Evolutionary conservation across 2,888 invertebrate genomes (phyloP).

Genomic region (Stenotaenia linearis): DNA sequence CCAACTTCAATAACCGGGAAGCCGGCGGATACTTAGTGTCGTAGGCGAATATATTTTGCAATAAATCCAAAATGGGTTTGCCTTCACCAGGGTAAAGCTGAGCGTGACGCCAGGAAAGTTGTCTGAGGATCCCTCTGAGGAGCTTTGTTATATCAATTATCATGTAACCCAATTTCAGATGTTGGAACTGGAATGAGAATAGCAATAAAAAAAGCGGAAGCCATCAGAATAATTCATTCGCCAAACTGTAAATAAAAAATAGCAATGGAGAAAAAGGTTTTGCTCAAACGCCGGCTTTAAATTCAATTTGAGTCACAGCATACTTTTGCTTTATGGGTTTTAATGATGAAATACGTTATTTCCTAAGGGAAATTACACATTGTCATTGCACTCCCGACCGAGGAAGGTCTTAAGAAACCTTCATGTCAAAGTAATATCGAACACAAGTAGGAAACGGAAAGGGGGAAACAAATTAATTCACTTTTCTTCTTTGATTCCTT

Average conservation of each 20-base stretch:
- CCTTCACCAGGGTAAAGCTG: background rate
- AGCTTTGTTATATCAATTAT: background rate
- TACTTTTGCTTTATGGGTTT: background rate
- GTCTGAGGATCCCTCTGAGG: background rate
- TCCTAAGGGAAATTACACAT: background rate
- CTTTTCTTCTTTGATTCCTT: background rate
- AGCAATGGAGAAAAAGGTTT: background rate
- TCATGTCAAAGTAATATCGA: background rate
- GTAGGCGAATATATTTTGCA: background rate
- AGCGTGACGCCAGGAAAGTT: background rate
- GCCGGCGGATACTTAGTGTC: background rate
- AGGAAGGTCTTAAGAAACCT: background rate
- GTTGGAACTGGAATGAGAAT: background rate
- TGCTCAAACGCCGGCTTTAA: background rate
- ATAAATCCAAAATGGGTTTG: conserved; percentile 7
- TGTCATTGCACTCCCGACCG: background rate
- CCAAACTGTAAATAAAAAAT: background rate
- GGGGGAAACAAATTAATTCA: background rate
- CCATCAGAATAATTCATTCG: background rate
- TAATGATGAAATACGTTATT: background rate
- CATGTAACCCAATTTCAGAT: conserved; percentile 26
- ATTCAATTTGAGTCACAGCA: background rate
- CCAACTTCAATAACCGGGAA: background rate
- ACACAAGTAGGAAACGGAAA: background rate
- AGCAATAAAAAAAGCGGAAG: background rate